Conservation (phyloP, 2,797 vertebrate species). For the Trachurus trachurus region DNA sequence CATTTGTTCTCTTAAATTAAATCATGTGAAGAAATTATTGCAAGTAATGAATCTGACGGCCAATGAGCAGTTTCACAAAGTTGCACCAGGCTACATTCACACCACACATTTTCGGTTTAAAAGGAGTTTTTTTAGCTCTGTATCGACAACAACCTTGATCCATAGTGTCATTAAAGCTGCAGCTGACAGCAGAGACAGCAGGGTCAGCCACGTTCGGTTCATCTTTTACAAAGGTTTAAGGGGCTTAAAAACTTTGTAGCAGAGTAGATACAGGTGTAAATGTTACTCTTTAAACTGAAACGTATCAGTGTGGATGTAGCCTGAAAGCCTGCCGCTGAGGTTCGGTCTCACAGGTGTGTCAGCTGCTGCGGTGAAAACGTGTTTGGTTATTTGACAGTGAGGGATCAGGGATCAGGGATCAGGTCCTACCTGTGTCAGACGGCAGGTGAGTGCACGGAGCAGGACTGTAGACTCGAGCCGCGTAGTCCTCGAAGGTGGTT, state of each 20-base stretch:
- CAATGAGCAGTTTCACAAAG: not conserved
- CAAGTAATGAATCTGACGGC: not conserved
- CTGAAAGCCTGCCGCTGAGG: not conserved
- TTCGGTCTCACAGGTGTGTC: not conserved
- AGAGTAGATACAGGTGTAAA: no score
- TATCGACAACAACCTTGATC: no score
- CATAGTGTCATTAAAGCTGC: no score
- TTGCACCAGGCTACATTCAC: not conserved
- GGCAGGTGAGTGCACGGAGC: slow-evolving; percentile 94
- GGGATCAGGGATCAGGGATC: no score
- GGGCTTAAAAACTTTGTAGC: no score
- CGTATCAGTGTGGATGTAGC: no score
- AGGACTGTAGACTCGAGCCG: slow-evolving; percentile 97
- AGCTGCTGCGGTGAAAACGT: not conserved
- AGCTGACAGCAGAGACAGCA: no score
- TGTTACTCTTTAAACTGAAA: no score
- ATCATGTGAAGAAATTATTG: not conserved
- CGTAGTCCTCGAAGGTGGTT: slow-evolving; percentile 97
- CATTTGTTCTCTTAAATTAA: not conserved
- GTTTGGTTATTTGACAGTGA: not conserved
- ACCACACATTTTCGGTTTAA: no score
- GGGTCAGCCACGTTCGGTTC: no score
- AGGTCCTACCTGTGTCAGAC: slow-evolving; percentile 90
- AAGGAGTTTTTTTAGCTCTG: no score
- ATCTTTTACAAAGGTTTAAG: no score